Evolutionary conservation across 1,140 invertebrate genomes (phyloP).

Genomic region (Megathymus violae): DNA sequence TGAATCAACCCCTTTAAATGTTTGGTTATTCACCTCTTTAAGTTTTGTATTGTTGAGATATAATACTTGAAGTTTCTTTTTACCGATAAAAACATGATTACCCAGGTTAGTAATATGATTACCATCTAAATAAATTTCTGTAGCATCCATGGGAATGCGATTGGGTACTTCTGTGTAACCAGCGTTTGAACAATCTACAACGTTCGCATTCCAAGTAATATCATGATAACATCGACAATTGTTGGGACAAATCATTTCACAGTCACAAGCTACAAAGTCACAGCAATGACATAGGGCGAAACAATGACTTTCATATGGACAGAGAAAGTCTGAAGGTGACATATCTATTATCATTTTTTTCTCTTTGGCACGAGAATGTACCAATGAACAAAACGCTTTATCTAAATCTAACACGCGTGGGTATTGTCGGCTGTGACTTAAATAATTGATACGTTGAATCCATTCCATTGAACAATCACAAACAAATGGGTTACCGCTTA

Average conservation of each 20-base stretch:
- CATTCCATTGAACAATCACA: conserved; percentile 95
- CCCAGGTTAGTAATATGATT: conserved; percentile 91
- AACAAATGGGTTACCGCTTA: conserved; percentile 91
- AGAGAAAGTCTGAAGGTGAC: conserved; percentile 92
- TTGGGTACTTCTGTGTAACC: conserved; percentile 89
- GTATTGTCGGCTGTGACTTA: conserved; percentile 89
- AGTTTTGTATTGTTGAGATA: conserved; percentile 93
- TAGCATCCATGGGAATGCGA: conserved; percentile 95
- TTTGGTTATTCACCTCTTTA: conserved; percentile 91
- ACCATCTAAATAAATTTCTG: conserved; percentile 94
- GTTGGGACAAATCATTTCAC: conserved; percentile 94
- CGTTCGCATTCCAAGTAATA: conserved; percentile 95
- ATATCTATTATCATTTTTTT: conserved; percentile 91
- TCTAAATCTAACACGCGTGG: conserved; percentile 93
- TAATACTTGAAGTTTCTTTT: conserved; percentile 92
- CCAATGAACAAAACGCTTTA: conserved; percentile 91
- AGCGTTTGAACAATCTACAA: conserved; percentile 93
- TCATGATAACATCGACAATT: conserved; percentile 95
- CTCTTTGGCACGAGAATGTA: conserved; percentile 88
- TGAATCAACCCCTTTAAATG: conserved; percentile 91
- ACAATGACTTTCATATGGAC: conserved; percentile 94
- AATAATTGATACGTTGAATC: conserved; percentile 90
- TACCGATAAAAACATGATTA: conserved; percentile 94
- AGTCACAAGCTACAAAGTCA: conserved; percentile 95
- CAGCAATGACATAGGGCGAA: conserved; percentile 95